Conservation (phyloP, 2,797 vertebrate species). For the Hirundo rustica region DNA sequence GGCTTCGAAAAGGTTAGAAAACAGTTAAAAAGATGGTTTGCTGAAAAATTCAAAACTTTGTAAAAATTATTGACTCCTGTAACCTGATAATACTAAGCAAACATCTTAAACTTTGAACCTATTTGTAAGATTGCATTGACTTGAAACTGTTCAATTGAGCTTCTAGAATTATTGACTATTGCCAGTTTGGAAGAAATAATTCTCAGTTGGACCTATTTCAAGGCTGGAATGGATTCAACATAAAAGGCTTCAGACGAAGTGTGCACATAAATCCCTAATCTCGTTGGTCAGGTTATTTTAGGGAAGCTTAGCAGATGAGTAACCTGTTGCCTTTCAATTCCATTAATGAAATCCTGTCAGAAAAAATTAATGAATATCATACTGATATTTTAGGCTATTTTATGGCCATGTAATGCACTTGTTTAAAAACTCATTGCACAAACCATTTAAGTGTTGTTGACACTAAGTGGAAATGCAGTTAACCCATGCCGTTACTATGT, state of each 20-base stretch:
- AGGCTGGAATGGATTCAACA: slow-evolving; percentile 74
- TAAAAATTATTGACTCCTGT: background rate
- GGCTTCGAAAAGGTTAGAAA: background rate
- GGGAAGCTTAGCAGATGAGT: slow-evolving; percentile 70
- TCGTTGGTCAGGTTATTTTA: slow-evolving; percentile 77
- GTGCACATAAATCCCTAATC: slow-evolving; percentile 81
- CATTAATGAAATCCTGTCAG: slow-evolving; percentile 76
- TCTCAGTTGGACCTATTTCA: slow-evolving; percentile 74
- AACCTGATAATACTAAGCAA: background rate
- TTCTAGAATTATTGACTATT: slow-evolving; percentile 80
- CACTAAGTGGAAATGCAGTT: background rate
- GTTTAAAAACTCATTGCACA: background rate
- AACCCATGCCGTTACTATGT: background rate
- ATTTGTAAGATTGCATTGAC: slow-evolving; percentile 62
- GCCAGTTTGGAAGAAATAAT: slow-evolving; percentile 78
- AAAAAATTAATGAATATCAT: slow-evolving; percentile 59
- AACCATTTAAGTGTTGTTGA: background rate
- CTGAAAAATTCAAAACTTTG: background rate
- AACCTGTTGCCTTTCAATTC: slow-evolving; percentile 60
- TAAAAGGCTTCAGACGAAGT: slow-evolving; percentile 71
- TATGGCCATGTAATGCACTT: background rate
- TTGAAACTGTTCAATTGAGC: slow-evolving; percentile 35
- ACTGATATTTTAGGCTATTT: slow-evolving; percentile 48
- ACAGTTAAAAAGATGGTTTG: background rate
- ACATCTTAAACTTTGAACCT: slow-evolving; percentile 1